These are phyloP conservation scores for Drosophila nigrodunni DNA, from an alignment of 1,140 invertebrate genomes.

Conservation along the genomic window DNA sequence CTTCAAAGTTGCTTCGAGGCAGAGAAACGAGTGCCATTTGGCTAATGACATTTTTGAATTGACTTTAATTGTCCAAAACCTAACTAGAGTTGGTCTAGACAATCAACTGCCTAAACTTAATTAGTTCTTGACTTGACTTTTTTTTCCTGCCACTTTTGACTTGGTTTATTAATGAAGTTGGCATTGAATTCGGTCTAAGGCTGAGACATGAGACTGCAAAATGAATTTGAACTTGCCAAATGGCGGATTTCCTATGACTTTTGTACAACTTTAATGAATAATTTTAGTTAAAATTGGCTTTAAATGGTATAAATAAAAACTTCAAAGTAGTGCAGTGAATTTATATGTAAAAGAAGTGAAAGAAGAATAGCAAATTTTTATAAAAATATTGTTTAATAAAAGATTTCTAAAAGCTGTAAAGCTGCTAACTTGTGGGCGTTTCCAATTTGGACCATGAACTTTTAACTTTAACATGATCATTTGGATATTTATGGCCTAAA, in stretches of 20 bases:
- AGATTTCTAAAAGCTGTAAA: no score
- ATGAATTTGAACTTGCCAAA: slow-evolving; percentile 1
- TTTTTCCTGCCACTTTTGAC: slow-evolving; percentile 9
- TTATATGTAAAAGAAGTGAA: background rate
- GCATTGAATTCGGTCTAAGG: slow-evolving; percentile 7
- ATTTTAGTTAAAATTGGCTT: background rate
- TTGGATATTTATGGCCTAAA: slow-evolving; percentile 22
- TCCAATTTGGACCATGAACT: slow-evolving; percentile 50
- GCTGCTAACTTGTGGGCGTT: background rate
- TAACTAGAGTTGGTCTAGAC: slow-evolving; percentile 37
- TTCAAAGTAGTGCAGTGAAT: background rate
- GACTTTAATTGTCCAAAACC: slow-evolving; percentile 54
- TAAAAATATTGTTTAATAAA: background rate
- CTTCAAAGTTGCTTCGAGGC: slow-evolving; percentile 28
- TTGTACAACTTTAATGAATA: slow-evolving; percentile 3
- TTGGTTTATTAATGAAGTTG: slow-evolving; percentile 19
- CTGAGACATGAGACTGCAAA: background rate
- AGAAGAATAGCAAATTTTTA: no score
- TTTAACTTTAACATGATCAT: slow-evolving; percentile 30
- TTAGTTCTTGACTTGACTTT: slow-evolving; percentile 19
- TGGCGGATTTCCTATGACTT: slow-evolving; percentile 6
- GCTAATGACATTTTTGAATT: slow-evolving; percentile 67
- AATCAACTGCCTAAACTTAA: slow-evolving; percentile 30
- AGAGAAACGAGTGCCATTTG: slow-evolving; percentile 43
- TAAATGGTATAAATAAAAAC: no score